Evolutionary conservation across 2,113 vertebrate genomes (phyloP), one percentile per base, ranked within the genome.

Genomic region (Anolis sagrei): DNA sequence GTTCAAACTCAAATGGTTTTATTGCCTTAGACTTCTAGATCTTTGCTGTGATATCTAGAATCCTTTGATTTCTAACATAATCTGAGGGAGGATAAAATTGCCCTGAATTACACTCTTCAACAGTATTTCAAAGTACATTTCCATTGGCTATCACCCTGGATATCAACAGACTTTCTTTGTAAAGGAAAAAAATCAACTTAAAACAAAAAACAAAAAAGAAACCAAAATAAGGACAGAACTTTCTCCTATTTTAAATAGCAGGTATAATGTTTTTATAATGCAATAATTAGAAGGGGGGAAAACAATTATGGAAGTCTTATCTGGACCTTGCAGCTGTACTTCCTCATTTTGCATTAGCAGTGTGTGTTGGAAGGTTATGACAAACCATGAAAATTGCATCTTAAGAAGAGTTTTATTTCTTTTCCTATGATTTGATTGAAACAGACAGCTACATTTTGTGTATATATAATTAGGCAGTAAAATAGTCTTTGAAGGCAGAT

Each of bases 381-480:
- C 96, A 96, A 96, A 95, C 90, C 95, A 94, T 95, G 95, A 95
- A 97, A 97, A 97, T 95, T 95, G 95, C 95, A 94, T 96, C 94
- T 96, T 96, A 95, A 95, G 94, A 95, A 92, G 90, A 97, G 90
- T 97, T 97, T 97, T 96, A 96, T 95, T 97, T 93, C 95, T 96
- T 96, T 97, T 96, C 94, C 94, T 94, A 92, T 93, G 92, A 97
- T 96, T 95, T 97, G 96, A 97, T 97, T 97, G 96, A 96, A 97
- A 95, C 92, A 96, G 97, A 96, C 96, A 96, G 95, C 96, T 97
- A 96, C 96, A 97, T 96, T 97, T 97, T 97, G 95, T 97, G 96
- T 97, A 96, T 96, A 96, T 97, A 97, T 97, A 97, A 97, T 97
- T 96, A 97, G 95, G 95, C 93, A 96, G 96, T 95, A 96, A 97